These are phyloP conservation scores for Montipora cactus DNA, from an alignment of 64 coral and sea anemone species.

Conservation along the genomic window DNA sequence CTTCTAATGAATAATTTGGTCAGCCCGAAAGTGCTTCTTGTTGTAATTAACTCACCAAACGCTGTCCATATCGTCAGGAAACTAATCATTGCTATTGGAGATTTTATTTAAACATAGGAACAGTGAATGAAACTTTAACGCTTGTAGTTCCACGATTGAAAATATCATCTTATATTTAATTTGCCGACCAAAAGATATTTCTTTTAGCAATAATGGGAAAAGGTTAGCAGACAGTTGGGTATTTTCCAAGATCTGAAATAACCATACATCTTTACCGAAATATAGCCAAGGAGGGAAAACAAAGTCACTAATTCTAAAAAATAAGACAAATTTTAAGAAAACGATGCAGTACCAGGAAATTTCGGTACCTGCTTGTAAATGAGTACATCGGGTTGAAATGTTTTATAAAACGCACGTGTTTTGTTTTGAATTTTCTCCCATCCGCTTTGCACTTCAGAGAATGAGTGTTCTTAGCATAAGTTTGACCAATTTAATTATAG, in stretches of 20 bases:
- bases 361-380: not conserved
- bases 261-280: not conserved
- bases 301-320: too few species aligned
- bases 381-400: not conserved
- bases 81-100: conserved; percentile 18
- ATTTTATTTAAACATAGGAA: not conserved
- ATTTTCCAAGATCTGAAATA: not conserved
- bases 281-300: not conserved
- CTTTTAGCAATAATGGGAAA: not conserved
- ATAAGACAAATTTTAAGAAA: not conserved
- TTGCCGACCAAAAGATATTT: not conserved
- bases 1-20: conserved; percentile 66
- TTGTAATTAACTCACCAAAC: conserved; percentile 36
- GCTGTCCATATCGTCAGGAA: conserved; percentile 6
- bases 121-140: conserved; percentile 23
- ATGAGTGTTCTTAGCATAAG: not conserved
- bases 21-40: conserved; percentile 43
- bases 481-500: conserved; percentile 9
- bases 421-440: not conserved
- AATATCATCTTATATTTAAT: not conserved
- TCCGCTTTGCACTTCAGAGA: not conserved
- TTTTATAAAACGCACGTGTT: not conserved
- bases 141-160: not conserved
- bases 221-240: too few species aligned
- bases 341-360: not conserved